Base-by-base conservation (phyloP, 2,797 vertebrate species). In the Poeciliopsis infans region DNA sequence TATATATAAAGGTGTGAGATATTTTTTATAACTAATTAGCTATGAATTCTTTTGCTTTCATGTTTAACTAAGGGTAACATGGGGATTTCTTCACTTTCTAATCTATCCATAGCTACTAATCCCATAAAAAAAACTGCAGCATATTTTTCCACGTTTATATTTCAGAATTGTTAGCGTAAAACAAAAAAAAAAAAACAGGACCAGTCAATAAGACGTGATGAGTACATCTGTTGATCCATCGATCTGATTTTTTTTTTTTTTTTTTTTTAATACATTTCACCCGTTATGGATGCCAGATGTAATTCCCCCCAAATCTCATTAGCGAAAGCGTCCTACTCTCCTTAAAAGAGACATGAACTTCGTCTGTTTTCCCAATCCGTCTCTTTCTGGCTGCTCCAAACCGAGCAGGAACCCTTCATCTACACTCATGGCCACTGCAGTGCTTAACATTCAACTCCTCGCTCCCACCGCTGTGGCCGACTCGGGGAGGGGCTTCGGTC, bases 361-460 rank as follows among this genome's bases (percentile, higher is more conserved):
- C 4, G 36, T 23, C 11, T 23, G 15, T 46, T 72, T 39, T 57
- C 74, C 55, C 33, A 76, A 23, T 31, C 18, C 8, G 28, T 70
- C 39, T 12, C 41, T 70, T 70, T n/a, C n/a, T 45, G 25, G 68
- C 68, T 46, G 2, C 68, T 70, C 68, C 68, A 70, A 15, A 46
- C 68, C 13, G 43, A 46, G 41, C 68, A 70, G 68, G n/a, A 46
- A 28, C 68, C 43, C 43, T 70, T 31, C 83, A 84, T 87, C 80
- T 74, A 76, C 12, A 36, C 74, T 73, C 76, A 78, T 11, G 79
- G 83, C 46, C 57, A 28, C 72, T 51, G 59, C 61, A 53, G 79
- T 87, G 82, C 72, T 90, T 83, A 88, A 88, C 86, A 92, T 86
- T 82, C 83, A 82, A 59, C 68, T 84, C 79, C 61, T 82, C 25